These are phyloP conservation scores for Phengaris alcon DNA, from an alignment of 2,888 invertebrate species.

Conservation along the genomic window DNA sequence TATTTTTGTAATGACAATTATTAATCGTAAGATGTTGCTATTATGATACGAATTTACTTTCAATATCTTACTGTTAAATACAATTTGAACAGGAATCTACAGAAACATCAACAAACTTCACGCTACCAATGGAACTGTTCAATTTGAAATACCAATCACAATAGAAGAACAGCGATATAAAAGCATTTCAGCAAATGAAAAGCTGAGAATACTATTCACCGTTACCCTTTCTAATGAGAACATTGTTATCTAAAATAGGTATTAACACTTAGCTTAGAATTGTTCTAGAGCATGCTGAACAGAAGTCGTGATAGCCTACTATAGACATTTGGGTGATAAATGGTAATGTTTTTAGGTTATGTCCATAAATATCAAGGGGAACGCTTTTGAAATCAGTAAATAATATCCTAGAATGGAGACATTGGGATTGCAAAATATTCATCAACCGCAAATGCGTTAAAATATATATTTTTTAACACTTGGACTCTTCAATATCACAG, in stretches of 20 bases:
- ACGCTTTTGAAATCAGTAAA: not conserved
- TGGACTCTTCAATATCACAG: not conserved
- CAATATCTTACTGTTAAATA: not conserved
- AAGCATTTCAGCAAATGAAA: not conserved
- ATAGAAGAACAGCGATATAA: not conserved
- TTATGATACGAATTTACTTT: too few relatives aligned
- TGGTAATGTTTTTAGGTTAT: constrained; percentile 4
- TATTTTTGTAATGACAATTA: too few relatives aligned
- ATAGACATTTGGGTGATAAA: constrained; percentile 17
- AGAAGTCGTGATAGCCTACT: constrained; percentile 17
- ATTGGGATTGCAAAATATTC: not conserved
- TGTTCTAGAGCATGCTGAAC: not conserved
- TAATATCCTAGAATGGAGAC: not conserved
- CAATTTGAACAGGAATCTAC: not conserved
- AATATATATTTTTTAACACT: not conserved
- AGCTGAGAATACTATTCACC: constrained; percentile 3
- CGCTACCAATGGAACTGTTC: not conserved
- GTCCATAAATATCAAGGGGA: not conserved
- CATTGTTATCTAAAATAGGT: constrained; percentile 25
- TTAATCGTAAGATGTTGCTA: too few relatives aligned
- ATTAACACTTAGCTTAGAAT: constrained; percentile 16
- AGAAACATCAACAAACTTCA: not conserved
- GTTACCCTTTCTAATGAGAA: constrained; percentile 21
- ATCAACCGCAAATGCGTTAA: not conserved
- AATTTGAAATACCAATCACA: not conserved